Evolutionary conservation across 92 coral and sea anemone species (phyloP), one percentile per base, ranked within the genome.

Genomic region (Anthopleura xanthogrammica): DNA sequence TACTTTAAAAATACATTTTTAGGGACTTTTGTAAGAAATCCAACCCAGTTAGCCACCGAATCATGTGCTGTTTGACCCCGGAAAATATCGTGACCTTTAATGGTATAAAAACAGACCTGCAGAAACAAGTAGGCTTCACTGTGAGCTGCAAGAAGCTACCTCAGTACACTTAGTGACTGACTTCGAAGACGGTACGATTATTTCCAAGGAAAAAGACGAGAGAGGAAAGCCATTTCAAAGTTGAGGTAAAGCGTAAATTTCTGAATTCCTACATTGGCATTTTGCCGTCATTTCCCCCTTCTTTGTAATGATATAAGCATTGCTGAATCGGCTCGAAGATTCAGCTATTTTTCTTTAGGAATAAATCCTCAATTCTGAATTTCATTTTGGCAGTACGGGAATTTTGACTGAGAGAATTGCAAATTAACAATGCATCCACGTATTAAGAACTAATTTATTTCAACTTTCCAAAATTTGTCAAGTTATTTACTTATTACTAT

Each of bases 51-150:
- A 68, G 74, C 41, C 29, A 42, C 74, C 24, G 13, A 65, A 60
- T 83, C 86, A 83, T 75, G 80, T 74, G 86, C 86, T 74, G 3
- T 20, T 23, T 83, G 86, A 83, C 75, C 79, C 86, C 86, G 86
- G 86, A 83, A 83, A 76, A 73, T 20, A 72, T 52, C 17, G 8
- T 73, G 79, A 83, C 86, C 86, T 40, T 75, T 12, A 20, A 29
- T 22, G 50, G 74, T 73, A 83, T 83, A 83, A n/a, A 83, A 83
- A 24, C 70, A 54, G 72, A 68, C 29, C 74, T 36, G 74, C 40
- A 68, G 74, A 68, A 68, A 68, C 74, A 68, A 36, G 74, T 36
- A n/a, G 42, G 42, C 41, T 68, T 68, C 14, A 29, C 74, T 20
- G 70, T 62, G 74, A 68, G 41, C 40, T 68, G 74, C 4, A 68